A percentile compares a stretch with the other conserved stretches of the same genome.
Evolutionary conservation across 2,797 vertebrate species (phyloP).

Genomic region (Enteromius mattozi): DNA sequence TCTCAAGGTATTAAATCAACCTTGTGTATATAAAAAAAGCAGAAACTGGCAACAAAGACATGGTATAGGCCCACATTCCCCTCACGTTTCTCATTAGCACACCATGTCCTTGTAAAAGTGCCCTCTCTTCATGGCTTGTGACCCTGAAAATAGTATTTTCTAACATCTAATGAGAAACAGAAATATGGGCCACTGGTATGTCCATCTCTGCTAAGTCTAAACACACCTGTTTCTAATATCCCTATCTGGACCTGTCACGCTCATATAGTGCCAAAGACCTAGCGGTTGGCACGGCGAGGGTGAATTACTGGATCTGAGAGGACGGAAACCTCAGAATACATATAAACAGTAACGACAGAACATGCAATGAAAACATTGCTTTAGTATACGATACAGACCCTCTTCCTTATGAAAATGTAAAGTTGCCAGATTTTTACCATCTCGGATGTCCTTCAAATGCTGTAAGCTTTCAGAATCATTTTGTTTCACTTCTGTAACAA

Average conservation of each 20-base stretch:
- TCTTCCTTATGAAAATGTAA: neutral
- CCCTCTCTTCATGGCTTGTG: slow-evolving; percentile 67
- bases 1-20: neutral
- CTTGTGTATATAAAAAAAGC: neutral
- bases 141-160: slow-evolving; percentile 75
- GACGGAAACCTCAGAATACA: neutral
- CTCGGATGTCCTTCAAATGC: neutral
- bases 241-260: slow-evolving; percentile 38
- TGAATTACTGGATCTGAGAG: slow-evolving; percentile 62
- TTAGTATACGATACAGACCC: slow-evolving; percentile 6
- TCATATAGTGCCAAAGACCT: slow-evolving; percentile 54
- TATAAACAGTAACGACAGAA: slow-evolving; percentile 45
- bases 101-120: slow-evolving; percentile 65
- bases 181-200: slow-evolving; percentile 43
- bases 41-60: slow-evolving; percentile 11
- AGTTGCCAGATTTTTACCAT: neutral
- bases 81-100: slow-evolving; percentile 57
- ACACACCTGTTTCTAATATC: slow-evolving; percentile 76
- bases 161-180: slow-evolving; percentile 74
- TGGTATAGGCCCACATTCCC: slow-evolving; percentile 27
- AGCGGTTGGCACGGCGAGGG: slow-evolving; percentile 53
- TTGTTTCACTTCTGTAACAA: neutral
- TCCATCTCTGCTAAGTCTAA: slow-evolving; percentile 60
- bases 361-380: slow-evolving; percentile 63
- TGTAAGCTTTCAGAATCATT: neutral